Base-by-base conservation (phyloP, 2,888 invertebrate genomes). In the Lapara coniferarum region DNA sequence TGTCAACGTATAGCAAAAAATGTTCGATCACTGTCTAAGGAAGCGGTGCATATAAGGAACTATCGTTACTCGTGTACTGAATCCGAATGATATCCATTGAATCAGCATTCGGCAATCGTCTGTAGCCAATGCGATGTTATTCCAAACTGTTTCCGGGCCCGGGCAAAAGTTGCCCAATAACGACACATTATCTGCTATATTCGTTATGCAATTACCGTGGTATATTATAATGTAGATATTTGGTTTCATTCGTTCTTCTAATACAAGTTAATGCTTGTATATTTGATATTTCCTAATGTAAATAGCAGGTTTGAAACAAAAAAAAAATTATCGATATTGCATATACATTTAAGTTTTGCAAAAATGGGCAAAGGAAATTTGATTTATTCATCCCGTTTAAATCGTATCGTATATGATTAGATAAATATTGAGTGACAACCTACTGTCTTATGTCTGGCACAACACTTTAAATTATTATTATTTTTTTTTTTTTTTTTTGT, bases 61-160 rank as follows among this genome's bases (percentile, higher is more conserved):
- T 58, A 30, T 58, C 56, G 13, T 37, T 69, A 10, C 44, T 19
- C 56, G 51, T 51, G 56, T 49, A 51, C n/a, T 57, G 16, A 66
- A 66, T 59, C 19, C 46, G 59, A 67, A 66, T 56, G 49, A 68
- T 80, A 77, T 73, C 71, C 78, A 80, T 75, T 59, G 77, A 80
- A 78, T 78, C 77, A 86, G 80, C 85, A 88, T 87, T 86, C 87
- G 76, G 75, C 74, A 72, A 79, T 80, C 81, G 85, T 82, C 76
- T 79, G 78, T 77, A 72, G 79, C 78, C 81, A 68, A 80, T 80
- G 77, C 80, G 80, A 83, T 82, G 84, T 79, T 84, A 83, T 85
- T 85, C 86, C 87, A 86, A 81, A 85, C 79, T 73, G 80, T 87
- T 86, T 88, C 89, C 88, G 86, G 69, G 71, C 52, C 58, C 73